phyloP scores from a whole-genome alignment of 2,797 vertebrate genomes.

The Glyptemys insculpta region DNA sequence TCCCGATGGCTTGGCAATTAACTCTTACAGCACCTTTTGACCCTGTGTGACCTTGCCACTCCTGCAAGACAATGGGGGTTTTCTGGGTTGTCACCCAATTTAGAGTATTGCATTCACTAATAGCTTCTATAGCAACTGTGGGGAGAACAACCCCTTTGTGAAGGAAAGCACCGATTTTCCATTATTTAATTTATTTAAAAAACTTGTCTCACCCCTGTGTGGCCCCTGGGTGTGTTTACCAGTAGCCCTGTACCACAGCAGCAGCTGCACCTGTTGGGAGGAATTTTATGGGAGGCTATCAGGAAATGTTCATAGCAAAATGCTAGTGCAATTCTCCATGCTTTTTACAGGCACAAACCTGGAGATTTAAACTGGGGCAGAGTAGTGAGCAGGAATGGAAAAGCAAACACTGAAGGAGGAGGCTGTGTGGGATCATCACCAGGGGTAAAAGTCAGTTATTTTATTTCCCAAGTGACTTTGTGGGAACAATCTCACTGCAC shows the following conservation, averaged over 20 bases:
- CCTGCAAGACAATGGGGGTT: neutral
- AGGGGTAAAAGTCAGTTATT: neutral
- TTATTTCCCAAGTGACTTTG: neutral
- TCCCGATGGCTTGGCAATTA: neutral
- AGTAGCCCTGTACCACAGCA: neutral
- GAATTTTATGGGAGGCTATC: neutral
- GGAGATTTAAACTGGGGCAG: neutral
- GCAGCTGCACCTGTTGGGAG: neutral
- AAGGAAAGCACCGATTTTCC: neutral
- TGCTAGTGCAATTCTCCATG: neutral
- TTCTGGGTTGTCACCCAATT: neutral
- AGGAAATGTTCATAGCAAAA: neutral
- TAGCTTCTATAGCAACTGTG: neutral
- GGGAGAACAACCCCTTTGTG: neutral
- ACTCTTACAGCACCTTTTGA: neutral
- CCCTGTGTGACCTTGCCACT: neutral
- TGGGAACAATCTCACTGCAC: neutral
- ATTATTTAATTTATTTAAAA: neutral
- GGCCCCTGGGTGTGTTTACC: neutral
- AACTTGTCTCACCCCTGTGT: neutral
- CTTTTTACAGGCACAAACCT: neutral
- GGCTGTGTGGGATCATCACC: neutral
- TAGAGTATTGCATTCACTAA: neutral
- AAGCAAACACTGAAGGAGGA: neutral
- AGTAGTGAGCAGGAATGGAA: neutral